These are phyloP conservation scores for Diuraphis noxia DNA, from an alignment of 1,140 invertebrate species.

Conservation along the genomic window DNA sequence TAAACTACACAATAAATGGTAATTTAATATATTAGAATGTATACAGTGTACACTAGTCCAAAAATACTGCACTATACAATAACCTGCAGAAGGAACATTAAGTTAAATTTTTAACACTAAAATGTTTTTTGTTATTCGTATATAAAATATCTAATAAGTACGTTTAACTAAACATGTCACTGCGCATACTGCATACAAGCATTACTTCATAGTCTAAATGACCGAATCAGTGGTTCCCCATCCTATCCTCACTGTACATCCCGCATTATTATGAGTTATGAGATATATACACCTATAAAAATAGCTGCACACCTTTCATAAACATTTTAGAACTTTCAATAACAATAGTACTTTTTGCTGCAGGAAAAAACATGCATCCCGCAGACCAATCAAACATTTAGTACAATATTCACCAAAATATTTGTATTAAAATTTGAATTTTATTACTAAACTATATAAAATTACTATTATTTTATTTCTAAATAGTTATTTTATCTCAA, in stretches of 20 bases:
- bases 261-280: neutral
- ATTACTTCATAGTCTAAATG: neutral
- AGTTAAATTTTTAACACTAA: neutral
- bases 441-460: too few relatives aligned
- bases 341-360: neutral
- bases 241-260: neutral
- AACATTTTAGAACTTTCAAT: neutral
- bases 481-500: neutral
- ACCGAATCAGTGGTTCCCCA: neutral
- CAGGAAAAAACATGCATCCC: neutral
- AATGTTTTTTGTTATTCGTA: slow-evolving; percentile 1
- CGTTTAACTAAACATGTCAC: slow-evolving; percentile 10
- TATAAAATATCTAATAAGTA: neutral
- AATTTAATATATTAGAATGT: neutral
- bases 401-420: neutral
- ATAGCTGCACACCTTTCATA: neutral
- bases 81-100: neutral
- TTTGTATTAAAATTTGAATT: neutral
- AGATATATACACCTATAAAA: too few relatives aligned
- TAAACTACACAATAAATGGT: neutral
- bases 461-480: neutral
- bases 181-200: neutral
- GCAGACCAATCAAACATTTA: neutral
- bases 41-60: neutral
- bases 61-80: neutral